Evolutionary conservation across 1,140 invertebrate genomes (phyloP), one percentile per base, ranked within the genome.

Genomic region (Drosophila pallidifrons): DNA sequence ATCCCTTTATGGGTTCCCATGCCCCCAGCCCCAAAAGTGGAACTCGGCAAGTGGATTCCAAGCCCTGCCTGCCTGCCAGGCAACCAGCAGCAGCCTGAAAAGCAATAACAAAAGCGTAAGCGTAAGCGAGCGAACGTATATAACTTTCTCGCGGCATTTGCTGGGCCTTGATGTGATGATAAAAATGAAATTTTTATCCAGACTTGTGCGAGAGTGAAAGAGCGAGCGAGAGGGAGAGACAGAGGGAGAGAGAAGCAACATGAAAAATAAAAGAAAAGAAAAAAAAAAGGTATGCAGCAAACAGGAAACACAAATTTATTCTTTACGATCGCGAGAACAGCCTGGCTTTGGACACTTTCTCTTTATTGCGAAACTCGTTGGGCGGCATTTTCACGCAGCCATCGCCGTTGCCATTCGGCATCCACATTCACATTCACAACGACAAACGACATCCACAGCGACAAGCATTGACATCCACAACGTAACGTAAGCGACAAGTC

Each of bases 231-330:
- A 58, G 3, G 11, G 8, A 38, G 8, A n/a, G n/a, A n/a, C n/a
- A n/a, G 35, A 20, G 16, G 52, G 30, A 51, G 10, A 28, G 15
- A 58, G 35, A 58, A 25, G 15, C 20, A 4, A 25, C 20, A 25
- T 25, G 20, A 61, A 49, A 32, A 35, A 35, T 4, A 25, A 25
- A 25, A 25, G 20, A 20, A 52, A 54, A 35, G 28, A 32, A 41
- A 68, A 55, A 32, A 41, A 68, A 55, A 74, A 72, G 69, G 75
- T 79, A 82, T 71, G 65, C 76, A 65, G 64, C 69, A 74, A 89
- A 89, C 86, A 89, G 85, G 86, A 89, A 90, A 89, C 81, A 89
- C 81, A 89, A 89, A 89, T 89, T 85, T 89, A 89, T 89, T 89
- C 85, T 89, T 89, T 89, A 89, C 82, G 86, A 89, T 89, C 86